These are phyloP conservation scores for Drosophila meridionalis DNA, from an alignment of 2,888 invertebrate genomes.

Conservation along the genomic window DNA sequence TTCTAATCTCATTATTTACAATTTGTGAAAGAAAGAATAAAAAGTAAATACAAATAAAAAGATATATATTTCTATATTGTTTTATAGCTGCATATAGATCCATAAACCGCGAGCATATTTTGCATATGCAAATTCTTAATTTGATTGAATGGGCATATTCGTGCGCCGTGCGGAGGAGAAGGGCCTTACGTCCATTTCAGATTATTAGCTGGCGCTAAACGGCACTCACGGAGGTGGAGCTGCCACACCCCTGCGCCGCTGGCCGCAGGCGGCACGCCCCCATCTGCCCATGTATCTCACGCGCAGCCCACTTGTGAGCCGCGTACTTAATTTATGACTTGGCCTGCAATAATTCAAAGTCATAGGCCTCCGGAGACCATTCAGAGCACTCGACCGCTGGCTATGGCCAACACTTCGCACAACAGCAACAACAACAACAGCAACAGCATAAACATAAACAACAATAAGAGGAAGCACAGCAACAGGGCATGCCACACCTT, in stretches of 20 bases:
- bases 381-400: constrained; percentile 64
- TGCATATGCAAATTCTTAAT: constrained; percentile 10
- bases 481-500: constrained; percentile 18
- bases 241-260: constrained; percentile 8
- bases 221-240: constrained; percentile 35
- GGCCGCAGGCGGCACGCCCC: background rate
- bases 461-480: constrained; percentile 2
- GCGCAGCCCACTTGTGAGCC: constrained; percentile 17
- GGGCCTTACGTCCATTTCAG: constrained; percentile 23
- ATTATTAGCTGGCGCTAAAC: constrained; percentile 48
- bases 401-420: constrained; percentile 22
- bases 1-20: background rate
- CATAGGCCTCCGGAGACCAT: constrained; percentile 80
- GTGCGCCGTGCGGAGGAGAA: background rate
- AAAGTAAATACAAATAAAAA: background rate
- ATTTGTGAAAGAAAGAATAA: background rate
- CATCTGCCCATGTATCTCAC: background rate
- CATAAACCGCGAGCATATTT: background rate
- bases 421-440: constrained; percentile 18
- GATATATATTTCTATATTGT: background rate
- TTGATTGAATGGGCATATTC: constrained; percentile 7
- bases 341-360: constrained; percentile 80
- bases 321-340: constrained; percentile 75
- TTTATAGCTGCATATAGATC: background rate
- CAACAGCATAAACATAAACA: constrained; percentile 25